phyloP scores from a whole-genome alignment of 1,140 invertebrate species.

The Lepidurus packardi region DNA sequence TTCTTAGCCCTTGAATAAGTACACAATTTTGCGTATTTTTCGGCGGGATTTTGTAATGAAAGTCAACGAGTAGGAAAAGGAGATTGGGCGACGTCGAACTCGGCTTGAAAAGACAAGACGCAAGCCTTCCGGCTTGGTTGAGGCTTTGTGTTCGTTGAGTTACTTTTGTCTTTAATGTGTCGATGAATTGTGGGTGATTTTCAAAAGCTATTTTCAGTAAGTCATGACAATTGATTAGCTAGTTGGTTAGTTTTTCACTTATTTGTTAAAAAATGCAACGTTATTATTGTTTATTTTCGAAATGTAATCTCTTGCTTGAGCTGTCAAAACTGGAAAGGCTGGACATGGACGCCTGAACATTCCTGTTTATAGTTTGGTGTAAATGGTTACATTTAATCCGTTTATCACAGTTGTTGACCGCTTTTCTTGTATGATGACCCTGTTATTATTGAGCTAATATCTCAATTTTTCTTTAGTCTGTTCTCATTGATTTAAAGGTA shows the following conservation, averaged over 20 bases:
- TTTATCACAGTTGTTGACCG: neutral
- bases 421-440: no score
- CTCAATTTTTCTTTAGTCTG: no score
- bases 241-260: no score
- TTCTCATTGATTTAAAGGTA: no score
- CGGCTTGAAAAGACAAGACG: constrained; percentile 17
- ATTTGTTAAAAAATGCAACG: neutral
- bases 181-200: neutral
- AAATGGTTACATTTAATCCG: neutral
- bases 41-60: neutral
- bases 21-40: neutral
- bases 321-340: constrained; percentile 1
- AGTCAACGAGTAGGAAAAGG: neutral
- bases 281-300: neutral
- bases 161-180: neutral
- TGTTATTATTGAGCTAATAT: no score
- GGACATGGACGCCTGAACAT: constrained; percentile 8
- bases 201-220: neutral
- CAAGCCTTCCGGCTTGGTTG: constrained; percentile 16
- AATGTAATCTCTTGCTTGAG: neutral
- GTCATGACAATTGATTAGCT: neutral
- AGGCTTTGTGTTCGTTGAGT: constrained; percentile 16
- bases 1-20: neutral
- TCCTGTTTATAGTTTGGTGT: neutral
- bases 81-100: constrained; percentile 9